Conservation (phyloP, 2,888 invertebrate genomes). For the Myopa testacea region DNA sequence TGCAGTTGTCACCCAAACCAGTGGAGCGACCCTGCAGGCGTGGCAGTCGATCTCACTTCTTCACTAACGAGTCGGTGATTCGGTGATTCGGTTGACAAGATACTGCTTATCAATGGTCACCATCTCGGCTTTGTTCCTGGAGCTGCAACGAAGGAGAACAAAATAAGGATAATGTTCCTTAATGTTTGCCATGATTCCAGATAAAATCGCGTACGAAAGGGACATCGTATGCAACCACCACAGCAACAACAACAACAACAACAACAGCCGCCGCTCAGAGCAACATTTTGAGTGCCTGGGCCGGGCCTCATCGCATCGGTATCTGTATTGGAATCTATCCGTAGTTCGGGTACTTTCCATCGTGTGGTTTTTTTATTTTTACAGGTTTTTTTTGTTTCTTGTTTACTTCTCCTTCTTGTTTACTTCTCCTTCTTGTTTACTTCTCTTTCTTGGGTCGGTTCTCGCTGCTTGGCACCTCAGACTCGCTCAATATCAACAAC, state of each 20-base stretch:
- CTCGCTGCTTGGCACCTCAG: background rate
- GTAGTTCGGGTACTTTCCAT: no score
- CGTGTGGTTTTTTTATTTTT: no score
- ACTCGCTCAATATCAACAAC: conserved; percentile 15
- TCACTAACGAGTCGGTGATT: background rate
- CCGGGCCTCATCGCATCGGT: no score
- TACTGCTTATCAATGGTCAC: no score
- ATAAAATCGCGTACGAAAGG: conserved; percentile 4
- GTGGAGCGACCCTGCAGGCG: background rate
- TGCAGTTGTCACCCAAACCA: no score
- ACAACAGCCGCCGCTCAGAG: background rate
- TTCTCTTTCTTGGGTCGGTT: background rate
- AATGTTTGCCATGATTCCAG: conserved; percentile 5
- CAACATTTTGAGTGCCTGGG: no score
- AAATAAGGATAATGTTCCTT: background rate
- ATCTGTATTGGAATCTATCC: no score
- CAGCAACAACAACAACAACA: background rate
- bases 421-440: no score
- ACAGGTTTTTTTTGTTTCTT: no score
- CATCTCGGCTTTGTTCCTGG: no score
- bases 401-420: no score
- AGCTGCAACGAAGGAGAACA: background rate
- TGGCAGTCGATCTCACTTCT: background rate
- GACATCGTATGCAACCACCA: background rate
- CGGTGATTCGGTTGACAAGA: no score